phyloP scores from a whole-genome alignment of 2,888 invertebrate genomes.

The Mythimna albipuncta region DNA sequence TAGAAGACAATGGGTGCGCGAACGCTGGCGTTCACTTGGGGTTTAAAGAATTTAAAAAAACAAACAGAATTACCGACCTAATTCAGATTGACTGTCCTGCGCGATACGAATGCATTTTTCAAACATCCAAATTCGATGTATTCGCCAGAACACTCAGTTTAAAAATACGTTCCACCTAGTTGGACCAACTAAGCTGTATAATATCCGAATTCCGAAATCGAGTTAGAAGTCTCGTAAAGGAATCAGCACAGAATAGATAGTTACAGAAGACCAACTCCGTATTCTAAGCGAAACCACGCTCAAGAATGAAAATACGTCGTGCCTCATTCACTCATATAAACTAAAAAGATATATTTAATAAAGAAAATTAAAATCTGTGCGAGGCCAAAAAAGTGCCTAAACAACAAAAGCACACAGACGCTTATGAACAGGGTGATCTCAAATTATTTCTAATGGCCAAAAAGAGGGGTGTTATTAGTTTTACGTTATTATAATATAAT shows the following conservation, averaged over 20 bases:
- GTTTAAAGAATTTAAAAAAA: too few species aligned
- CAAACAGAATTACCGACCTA: not conserved
- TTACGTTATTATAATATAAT: too few species aligned
- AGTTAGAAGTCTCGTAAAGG: conserved; percentile 69
- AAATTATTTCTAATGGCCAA: not conserved
- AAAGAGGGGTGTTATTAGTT: too few species aligned
- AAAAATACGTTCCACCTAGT: conserved; percentile 61
- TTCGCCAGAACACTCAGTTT: conserved; percentile 48
- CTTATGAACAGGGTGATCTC: not conserved
- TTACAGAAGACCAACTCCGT: not conserved
- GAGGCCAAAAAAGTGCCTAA: too few species aligned
- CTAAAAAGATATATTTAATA: too few species aligned
- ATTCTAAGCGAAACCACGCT: not conserved
- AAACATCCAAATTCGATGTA: conserved; percentile 33
- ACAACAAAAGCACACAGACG: not conserved
- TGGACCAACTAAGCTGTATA: conserved; percentile 56
- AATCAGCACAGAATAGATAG: conserved; percentile 39
- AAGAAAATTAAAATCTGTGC: too few species aligned
- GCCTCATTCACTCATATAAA: not conserved
- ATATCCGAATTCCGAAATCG: conserved; percentile 70
- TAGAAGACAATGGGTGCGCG: too few species aligned
- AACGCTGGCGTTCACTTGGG: too few species aligned
- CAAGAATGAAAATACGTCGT: too few species aligned
- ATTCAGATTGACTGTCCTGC: conserved; percentile 15
- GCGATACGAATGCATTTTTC: conserved; percentile 29